Base-by-base conservation (phyloP, 2,888 invertebrate species). In the Chouioia cunea region DNA sequence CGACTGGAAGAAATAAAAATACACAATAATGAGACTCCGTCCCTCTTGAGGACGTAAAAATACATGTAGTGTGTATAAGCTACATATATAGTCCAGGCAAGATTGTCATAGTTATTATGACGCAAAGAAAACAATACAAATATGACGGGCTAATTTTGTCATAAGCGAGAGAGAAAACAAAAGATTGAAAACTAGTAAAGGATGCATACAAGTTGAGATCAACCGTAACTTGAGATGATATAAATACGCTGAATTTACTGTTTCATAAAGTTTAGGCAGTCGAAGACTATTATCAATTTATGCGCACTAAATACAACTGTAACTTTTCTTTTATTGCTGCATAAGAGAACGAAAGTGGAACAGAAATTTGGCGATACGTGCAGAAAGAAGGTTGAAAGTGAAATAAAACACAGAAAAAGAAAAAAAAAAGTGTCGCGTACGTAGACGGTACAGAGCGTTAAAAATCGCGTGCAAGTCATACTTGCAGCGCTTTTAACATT, bases 371-470 rank as follows among this genome's bases (percentile, higher is more conserved):
- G n/a, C n/a, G n/a, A n/a, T n/a, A n/a, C n/a, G 23, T 10, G 15
- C 10, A 10, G n/a, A 14, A n/a, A 50, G 36, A 16, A 27, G 36
- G 6, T 27, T 10, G 36, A 36, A 36, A 43, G 22, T 18, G n/a
- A 50, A n/a, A 15, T 20, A 3, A 14, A 15, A n/a, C 12, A 20
- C 47, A 15, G 16, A 16, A 15, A 27, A 15, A 43, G 22, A 56
- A 50, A 27, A n/a, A 15, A 64, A 44, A 20, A 4, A n/a, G 48
- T 15, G 50, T 62, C 46, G 36, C 36, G 36, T 12, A 12, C 36
- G 56, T 58, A 69, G 69, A 64, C 69, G 58, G 58, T 69, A 69
- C 69, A 64, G 10, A 1, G 20, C 10, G 43, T 53, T 65, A 27
- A 60, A 64, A 57, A 36, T 69, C 64, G 53, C 53, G 63, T 16